Base-by-base conservation (phyloP, 37 sponge, comb jelly and placozoan species). In the Agelas oroides region DNA sequence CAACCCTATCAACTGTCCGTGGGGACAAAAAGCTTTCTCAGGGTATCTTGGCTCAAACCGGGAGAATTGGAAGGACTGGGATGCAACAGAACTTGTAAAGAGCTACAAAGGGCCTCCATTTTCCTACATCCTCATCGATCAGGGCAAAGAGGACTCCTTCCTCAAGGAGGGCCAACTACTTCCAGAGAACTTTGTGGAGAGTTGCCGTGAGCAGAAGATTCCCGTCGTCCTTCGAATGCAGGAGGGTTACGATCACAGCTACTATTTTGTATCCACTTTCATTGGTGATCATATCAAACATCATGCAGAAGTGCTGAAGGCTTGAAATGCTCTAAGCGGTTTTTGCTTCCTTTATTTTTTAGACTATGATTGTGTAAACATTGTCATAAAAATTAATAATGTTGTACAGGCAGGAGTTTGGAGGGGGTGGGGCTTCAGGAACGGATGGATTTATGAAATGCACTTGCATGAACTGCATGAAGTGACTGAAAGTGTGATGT, bases 241-340 rank as follows among this genome's bases (percentile, higher is more conserved):
- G 39, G 99, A 98, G 85, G 99, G 90, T 18, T 99, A 99, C 71
- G 97, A 99, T 63, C 99, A 99, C 54, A 89, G 97, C 78, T 99
- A 91, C 81, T 97, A 86, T 74, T 99, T 97, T 86, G 81, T 99
- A 16, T 55, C 88, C 27, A 52, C 95, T 23, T 99, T 99, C 57
- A 64, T 99, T 55, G 97, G 79, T 21, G 99, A 95, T 41, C 99
- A 99, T 75, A 81, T 99, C 53, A 82, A 92, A 34, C 88, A 95
- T 35, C 96, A 97, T 78, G 95, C 99, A 15, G 73, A 85, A 17
- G 59, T 69, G 18, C 65, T 97, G 46, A 94, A 97, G 21, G 54
- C 55, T 64, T 67, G 27, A 67, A n/a, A n/a, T n/a, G n/a, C n/a
- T n/a, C n/a, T n/a, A n/a, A n/a, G 67, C n/a, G n/a, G n/a, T n/a